Evolutionary conservation across 1,140 invertebrate genomes (phyloP).

Genomic region (Achatina immaculata): DNA sequence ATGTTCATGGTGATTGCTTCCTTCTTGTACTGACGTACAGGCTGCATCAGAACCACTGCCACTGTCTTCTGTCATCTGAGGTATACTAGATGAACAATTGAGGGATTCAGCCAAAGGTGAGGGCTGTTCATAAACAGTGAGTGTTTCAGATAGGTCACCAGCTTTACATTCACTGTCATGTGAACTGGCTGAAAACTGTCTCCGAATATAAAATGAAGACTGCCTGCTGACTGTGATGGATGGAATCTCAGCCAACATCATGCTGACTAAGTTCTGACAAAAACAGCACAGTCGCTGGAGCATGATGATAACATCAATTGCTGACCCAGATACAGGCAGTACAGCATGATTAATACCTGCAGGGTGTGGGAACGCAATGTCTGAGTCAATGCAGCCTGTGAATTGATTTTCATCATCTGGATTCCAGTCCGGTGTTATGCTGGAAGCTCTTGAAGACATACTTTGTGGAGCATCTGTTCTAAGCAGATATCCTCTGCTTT

Average conservation of each 20-base stretch:
- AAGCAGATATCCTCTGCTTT: background rate
- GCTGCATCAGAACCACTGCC: background rate
- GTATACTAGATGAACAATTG: background rate
- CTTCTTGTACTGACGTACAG: background rate
- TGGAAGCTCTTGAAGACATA: slow-evolving; percentile 16
- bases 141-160: background rate
- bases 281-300: slow-evolving; percentile 52
- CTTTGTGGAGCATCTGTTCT: slow-evolving; percentile 12
- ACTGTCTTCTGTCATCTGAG: background rate
- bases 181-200: background rate
- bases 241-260: slow-evolving; percentile 33
- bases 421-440: background rate
- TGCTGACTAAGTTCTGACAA: background rate
- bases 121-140: background rate
- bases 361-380: slow-evolving; percentile 39
- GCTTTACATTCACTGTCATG: background rate
- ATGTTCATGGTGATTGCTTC: background rate
- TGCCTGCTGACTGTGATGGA: background rate
- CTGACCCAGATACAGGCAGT: slow-evolving; percentile 56
- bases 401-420: slow-evolving; percentile 15
- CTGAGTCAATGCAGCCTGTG: slow-evolving; percentile 35
- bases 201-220: background rate
- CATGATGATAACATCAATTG: slow-evolving; percentile 57
- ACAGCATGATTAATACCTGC: slow-evolving; percentile 16
- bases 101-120: background rate